Percentiles rank a stretch among this genome's conserved stretches.
Evolutionary conservation across 2,113 vertebrate genomes (phyloP).

Genomic region (Sinocyclocheilus anshuiensis): DNA sequence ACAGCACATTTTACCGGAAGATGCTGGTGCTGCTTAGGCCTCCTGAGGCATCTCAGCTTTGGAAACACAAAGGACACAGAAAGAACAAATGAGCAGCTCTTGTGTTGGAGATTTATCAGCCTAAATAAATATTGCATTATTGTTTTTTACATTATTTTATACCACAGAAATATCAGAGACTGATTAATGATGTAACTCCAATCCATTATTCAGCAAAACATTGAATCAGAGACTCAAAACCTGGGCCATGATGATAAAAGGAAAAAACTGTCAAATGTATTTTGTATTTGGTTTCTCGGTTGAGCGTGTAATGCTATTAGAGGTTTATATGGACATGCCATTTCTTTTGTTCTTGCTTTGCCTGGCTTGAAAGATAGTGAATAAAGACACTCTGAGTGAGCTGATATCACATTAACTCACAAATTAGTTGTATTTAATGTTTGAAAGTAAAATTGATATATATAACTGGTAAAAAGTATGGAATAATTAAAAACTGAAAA

Average conservation of each 20-base stretch:
- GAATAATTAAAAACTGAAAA: no score
- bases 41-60: constrained; percentile 5
- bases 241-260: constrained; percentile 17
- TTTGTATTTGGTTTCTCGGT: background rate
- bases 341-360: constrained; percentile 21
- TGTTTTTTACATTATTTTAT: background rate
- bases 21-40: constrained; percentile 37
- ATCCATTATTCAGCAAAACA: constrained; percentile 12
- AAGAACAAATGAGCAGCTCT: constrained; percentile 6
- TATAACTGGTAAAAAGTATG: background rate
- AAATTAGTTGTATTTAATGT: background rate
- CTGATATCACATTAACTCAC: background rate
- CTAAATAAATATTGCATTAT: background rate
- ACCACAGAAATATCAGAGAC: background rate
- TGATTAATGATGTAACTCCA: background rate
- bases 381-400: background rate
- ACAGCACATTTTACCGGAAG: background rate
- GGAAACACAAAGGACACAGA: constrained; percentile 39
- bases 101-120: background rate
- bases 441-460: background rate
- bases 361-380: constrained; percentile 1
- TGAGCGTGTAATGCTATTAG: constrained; percentile 19
- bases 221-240: background rate
- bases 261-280: constrained; percentile 13
- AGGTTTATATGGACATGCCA: background rate